A percentile compares a stretch with the other conserved stretches of the same genome.
These are phyloP conservation scores for Leptogaster cylindrica DNA, from an alignment of 2,888 invertebrate genomes.

Conservation along the genomic window DNA sequence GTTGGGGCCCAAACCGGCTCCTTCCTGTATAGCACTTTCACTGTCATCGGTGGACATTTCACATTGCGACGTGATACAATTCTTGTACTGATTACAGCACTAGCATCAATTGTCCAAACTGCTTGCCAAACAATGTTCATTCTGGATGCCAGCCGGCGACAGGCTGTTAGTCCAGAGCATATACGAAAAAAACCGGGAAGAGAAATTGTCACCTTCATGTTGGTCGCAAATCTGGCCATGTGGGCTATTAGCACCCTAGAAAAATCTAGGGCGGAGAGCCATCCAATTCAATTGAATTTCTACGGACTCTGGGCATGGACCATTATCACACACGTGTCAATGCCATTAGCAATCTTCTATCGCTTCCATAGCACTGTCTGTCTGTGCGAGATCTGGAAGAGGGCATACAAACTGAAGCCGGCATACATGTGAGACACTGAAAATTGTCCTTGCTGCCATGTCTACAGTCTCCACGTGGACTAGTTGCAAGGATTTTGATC, in stretches of 20 bases:
- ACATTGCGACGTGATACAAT: conserved; percentile 81
- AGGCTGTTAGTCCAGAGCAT: conserved; percentile 81
- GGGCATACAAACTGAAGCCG: conserved; percentile 90
- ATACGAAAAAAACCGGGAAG: conserved; percentile 87
- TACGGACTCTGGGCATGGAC: conserved; percentile 96
- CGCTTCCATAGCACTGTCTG: conserved; percentile 95
- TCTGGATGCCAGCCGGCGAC: conserved; percentile 85
- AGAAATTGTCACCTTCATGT: conserved; percentile 89
- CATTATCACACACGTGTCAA: conserved; percentile 91
- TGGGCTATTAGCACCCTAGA: conserved; percentile 94
- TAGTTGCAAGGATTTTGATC: conserved; percentile 24
- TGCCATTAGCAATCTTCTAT: conserved; percentile 92
- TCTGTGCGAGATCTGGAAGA: conserved; percentile 95
- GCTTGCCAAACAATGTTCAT: conserved; percentile 91
- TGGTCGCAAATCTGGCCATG: conserved; percentile 90
- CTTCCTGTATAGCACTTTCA: conserved; percentile 92
- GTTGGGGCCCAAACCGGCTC: conserved; percentile 94
- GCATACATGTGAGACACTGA: conserved; percentile 74
- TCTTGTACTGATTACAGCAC: conserved; percentile 80
- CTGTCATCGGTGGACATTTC: conserved; percentile 91
- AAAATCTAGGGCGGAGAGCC: conserved; percentile 88
- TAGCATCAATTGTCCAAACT: conserved; percentile 87
- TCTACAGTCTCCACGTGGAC: conserved; percentile 27
- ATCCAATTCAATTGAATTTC: conserved; percentile 89
- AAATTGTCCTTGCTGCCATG: conserved; percentile 3